Conservation (phyloP, 2,888 invertebrate genomes). For the Piscicola geometra region DNA sequence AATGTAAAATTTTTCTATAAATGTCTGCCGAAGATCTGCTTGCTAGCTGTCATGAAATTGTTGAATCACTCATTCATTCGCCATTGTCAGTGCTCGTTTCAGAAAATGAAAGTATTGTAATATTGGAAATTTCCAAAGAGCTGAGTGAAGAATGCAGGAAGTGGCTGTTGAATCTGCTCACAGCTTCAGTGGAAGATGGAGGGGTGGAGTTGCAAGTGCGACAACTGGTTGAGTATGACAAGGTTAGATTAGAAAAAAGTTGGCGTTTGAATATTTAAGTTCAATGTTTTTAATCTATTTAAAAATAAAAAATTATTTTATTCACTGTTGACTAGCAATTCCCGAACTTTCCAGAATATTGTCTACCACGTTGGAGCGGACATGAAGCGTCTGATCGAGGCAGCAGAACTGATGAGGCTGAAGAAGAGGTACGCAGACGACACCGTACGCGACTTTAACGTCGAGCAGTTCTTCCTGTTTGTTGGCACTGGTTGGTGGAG, state of each 20-base stretch:
- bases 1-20: no score
- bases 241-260: no score
- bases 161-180: neutral
- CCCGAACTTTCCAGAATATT: neutral
- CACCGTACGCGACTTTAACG: neutral
- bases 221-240: neutral
- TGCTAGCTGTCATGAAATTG: no score
- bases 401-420: conserved; percentile 8
- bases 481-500: neutral
- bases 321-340: neutral
- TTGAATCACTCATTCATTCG: no score
- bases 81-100: no score
- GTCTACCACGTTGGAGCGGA: conserved; percentile 11
- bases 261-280: neutral
- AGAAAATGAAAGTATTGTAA: neutral
- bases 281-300: neutral
- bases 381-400: neutral
- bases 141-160: neutral
- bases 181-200: neutral
- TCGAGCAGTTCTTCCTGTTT: neutral
- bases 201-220: neutral
- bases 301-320: neutral
- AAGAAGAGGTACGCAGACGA: neutral
- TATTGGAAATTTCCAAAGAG: neutral
- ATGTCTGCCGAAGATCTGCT: no score